Conservation (phyloP, 2,113 vertebrate species). For the Nestor notabilis region DNA sequence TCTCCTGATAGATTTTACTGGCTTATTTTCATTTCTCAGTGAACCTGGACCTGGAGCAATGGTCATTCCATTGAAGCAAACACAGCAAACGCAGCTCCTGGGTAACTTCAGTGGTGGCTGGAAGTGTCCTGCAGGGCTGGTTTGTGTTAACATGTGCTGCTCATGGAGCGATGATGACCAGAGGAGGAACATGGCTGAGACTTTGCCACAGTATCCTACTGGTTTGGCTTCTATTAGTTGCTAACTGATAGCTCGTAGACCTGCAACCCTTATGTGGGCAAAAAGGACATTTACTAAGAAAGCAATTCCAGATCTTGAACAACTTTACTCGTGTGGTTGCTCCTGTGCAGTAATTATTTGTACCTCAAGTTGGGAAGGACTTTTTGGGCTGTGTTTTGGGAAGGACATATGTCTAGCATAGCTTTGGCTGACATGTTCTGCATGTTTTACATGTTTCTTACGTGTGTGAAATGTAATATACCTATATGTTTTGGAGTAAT, state of each 20-base stretch:
- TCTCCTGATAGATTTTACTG: neutral
- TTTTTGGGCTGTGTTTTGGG: neutral
- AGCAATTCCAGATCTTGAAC: neutral
- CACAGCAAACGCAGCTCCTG: constrained; percentile 13
- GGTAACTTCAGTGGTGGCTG: neutral
- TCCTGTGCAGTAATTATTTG: neutral
- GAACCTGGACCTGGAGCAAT: constrained; percentile 26
- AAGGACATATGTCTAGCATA: neutral
- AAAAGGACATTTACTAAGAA: neutral
- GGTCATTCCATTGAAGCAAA: constrained; percentile 19
- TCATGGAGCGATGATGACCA: neutral
- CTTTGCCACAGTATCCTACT: neutral
- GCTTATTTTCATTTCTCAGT: constrained; percentile 41
- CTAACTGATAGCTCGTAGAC: neutral
- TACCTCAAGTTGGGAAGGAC: neutral
- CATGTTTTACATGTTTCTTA: constrained; percentile 4
- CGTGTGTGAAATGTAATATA: constrained; percentile 54
- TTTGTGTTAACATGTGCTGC: neutral
- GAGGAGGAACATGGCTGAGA: neutral
- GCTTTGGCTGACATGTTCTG: neutral
- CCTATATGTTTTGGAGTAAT: neutral
- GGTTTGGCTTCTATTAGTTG: neutral
- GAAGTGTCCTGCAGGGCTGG: constrained; percentile 5
- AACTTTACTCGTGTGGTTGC: neutral
- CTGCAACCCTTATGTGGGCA: neutral